phyloP scores from a whole-genome alignment of 53 echinoderm and acorn worm species.

The Stichopus horrens region DNA sequence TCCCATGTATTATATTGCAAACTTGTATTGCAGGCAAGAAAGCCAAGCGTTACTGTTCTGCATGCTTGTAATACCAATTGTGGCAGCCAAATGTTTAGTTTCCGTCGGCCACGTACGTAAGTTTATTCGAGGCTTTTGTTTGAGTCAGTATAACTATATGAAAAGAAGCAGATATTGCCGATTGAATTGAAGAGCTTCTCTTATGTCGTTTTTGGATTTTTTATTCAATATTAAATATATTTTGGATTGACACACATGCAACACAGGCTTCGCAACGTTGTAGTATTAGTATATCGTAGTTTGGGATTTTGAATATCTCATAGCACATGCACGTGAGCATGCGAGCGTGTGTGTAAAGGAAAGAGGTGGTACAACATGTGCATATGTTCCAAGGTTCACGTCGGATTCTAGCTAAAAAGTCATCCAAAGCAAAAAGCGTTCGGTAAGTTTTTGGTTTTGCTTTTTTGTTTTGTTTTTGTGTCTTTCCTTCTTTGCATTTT shows the following conservation, averaged over 20 bases:
- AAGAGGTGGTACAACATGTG: no score
- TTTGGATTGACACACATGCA: neutral
- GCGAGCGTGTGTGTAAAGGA: no score
- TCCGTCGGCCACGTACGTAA: neutral
- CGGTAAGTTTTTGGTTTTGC: no score
- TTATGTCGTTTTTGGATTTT: conserved; percentile 16
- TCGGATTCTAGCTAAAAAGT: no score
- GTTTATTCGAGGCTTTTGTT: conserved; percentile 1
- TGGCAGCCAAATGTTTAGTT: neutral
- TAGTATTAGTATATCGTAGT: neutral
- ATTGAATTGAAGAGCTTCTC: neutral
- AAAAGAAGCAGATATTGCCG: neutral
- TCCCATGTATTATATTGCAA: conserved; percentile 3
- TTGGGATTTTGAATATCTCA: no score
- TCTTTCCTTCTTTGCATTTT: no score
- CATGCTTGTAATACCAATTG: neutral
- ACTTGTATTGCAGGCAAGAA: neutral
- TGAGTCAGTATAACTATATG: neutral
- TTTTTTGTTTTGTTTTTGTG: no score
- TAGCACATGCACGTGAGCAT: no score
- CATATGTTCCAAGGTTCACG: no score
- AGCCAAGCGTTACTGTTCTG: neutral
- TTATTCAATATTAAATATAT: conserved; percentile 12
- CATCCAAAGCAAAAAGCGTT: no score
- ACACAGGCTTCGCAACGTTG: neutral